phyloP scores from a whole-genome alignment of 2,888 invertebrate genomes.

The Urechis unicinctus region DNA sequence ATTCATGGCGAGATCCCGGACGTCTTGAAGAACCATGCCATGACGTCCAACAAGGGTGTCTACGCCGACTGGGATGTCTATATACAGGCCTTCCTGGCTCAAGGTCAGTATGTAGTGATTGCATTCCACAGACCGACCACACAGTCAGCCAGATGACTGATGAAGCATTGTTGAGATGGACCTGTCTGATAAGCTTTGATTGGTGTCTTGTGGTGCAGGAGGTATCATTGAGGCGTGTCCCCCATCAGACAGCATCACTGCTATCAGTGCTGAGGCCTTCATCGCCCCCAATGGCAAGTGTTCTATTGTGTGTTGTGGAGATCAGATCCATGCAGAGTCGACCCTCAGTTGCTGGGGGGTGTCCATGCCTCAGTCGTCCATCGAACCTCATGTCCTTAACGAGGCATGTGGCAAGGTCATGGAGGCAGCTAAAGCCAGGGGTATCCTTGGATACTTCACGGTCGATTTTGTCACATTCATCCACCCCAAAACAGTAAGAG shows the following conservation, averaged over 20 bases:
- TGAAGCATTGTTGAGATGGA: no score
- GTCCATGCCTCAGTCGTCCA: conserved; percentile 48
- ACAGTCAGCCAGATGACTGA: no score
- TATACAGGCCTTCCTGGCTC: conserved; percentile 37
- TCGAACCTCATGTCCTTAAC: conserved; percentile 43
- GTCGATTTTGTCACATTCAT: conserved; percentile 51
- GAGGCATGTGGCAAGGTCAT: conserved; percentile 36
- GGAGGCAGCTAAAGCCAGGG: conserved; percentile 43
- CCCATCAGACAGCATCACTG: conserved; percentile 47
- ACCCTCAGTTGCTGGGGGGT: conserved; percentile 46
- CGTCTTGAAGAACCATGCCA: conserved; percentile 32
- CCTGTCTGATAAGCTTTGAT: no score
- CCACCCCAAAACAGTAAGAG: conserved; percentile 37
- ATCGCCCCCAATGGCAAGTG: conserved; percentile 45
- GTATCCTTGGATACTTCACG: conserved; percentile 45
- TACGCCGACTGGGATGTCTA: conserved; percentile 42
- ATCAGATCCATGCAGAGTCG: conserved; percentile 48
- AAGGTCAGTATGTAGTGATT: conserved; percentile 41
- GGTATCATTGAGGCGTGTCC: conserved; percentile 51
- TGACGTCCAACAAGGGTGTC: conserved; percentile 34
- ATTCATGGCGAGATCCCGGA: conserved; percentile 45
- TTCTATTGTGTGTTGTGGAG: conserved; percentile 39
- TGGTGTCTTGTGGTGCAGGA: conserved; percentile 25
- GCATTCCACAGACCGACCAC: no score
- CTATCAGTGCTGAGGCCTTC: conserved; percentile 44